phyloP scores from a whole-genome alignment of 2,888 invertebrate species.

The Gandaritis pyraliata region DNA sequence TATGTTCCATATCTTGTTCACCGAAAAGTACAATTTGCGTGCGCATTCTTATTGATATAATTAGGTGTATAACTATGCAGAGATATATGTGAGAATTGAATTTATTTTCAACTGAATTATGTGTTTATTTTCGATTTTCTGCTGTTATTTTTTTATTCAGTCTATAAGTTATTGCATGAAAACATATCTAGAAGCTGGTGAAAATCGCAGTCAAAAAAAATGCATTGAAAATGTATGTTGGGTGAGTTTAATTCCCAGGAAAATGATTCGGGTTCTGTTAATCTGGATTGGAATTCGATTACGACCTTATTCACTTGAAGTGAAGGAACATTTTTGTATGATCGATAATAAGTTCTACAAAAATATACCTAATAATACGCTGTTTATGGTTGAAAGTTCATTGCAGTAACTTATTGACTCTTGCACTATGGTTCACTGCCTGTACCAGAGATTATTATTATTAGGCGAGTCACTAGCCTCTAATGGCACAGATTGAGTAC shows the following conservation, averaged over 20 bases:
- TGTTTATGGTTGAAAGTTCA: not conserved
- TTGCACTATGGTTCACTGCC: slow-evolving; percentile 65
- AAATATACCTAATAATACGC: too few species aligned
- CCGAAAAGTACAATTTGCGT: slow-evolving; percentile 67
- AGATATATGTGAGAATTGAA: slow-evolving; percentile 32
- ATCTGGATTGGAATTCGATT: too few species aligned
- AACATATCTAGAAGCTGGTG: not conserved
- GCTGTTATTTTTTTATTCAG: slow-evolving; percentile 16
- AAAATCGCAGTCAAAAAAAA: too few species aligned
- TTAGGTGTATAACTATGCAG: slow-evolving; percentile 43
- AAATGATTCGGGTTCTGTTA: too few species aligned
- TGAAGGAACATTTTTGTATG: too few species aligned
- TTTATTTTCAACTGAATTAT: slow-evolving; percentile 33
- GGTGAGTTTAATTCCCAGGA: too few species aligned
- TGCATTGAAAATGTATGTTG: too few species aligned
- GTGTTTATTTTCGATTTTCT: slow-evolving; percentile 26
- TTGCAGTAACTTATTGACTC: slow-evolving; percentile 29
- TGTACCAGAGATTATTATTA: slow-evolving; percentile 65
- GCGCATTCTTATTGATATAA: slow-evolving; percentile 56
- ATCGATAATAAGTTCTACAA: too few species aligned
- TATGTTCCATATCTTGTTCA: slow-evolving; percentile 47
- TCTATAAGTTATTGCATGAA: slow-evolving; percentile 24
- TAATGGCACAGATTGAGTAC: slow-evolving; percentile 48
- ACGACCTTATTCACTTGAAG: too few species aligned
- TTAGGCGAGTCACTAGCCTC: slow-evolving; percentile 63